A percentile compares a stretch with the other conserved stretches of the same genome.
Evolutionary conservation across 2,113 vertebrate genomes (phyloP).

Genomic region (Gymnogyps californianus): DNA sequence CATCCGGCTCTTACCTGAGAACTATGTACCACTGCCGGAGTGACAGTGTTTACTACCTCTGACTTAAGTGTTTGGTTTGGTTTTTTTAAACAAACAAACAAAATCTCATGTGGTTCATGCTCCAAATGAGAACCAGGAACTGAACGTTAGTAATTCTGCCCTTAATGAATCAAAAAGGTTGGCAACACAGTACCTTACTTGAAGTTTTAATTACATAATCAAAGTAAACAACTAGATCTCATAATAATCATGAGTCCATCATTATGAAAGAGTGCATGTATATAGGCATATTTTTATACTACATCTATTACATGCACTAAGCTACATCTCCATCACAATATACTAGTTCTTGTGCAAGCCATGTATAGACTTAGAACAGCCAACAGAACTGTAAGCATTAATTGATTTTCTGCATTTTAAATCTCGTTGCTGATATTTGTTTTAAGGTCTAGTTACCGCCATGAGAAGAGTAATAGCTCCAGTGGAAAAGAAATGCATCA

Average conservation of each 20-base stretch:
- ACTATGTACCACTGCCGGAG: neutral
- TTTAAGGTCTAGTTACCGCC: neutral
- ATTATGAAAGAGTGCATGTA: neutral
- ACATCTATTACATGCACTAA: neutral
- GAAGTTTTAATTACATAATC: accelerated
- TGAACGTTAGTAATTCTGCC: neutral
- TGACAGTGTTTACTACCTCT: neutral
- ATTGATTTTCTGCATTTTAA: neutral
- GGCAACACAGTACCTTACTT: neutral
- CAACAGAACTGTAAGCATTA: neutral
- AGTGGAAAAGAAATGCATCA: neutral
- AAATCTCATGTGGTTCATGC: accelerated
- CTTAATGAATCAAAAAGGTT: neutral
- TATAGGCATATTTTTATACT: neutral
- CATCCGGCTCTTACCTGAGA: neutral
- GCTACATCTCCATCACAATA: neutral
- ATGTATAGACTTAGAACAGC: accelerated
- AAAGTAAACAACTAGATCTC: neutral
- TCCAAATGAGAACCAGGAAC: neutral
- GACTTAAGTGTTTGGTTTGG: neutral
- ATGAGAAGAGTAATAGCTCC: neutral
- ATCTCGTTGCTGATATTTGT: neutral
- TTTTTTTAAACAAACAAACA: neutral
- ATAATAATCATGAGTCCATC: neutral
- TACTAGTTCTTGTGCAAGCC: accelerated